phyloP scores from a whole-genome alignment of 2,888 invertebrate genomes.

The Stenodera caucasica region DNA sequence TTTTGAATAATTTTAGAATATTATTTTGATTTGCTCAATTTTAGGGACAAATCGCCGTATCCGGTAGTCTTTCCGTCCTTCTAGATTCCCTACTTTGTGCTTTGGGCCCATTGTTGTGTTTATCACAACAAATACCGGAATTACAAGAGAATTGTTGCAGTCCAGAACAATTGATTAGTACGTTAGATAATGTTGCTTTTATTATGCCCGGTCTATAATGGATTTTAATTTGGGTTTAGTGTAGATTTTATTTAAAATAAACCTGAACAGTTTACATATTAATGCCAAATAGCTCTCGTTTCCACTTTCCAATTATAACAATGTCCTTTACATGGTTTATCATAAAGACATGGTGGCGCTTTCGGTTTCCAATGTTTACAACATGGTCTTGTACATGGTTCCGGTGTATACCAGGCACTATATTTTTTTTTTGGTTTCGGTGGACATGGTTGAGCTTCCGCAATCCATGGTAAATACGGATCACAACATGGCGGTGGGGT shows the following conservation, averaged over 20 bases:
- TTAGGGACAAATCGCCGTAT: constrained; percentile 92
- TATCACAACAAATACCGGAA: constrained; percentile 82
- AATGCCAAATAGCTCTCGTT: constrained; percentile 25
- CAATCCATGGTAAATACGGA: constrained; percentile 51
- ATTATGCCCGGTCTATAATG: constrained; percentile 81
- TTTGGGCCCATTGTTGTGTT: constrained; percentile 82
- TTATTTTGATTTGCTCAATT: constrained; percentile 32
- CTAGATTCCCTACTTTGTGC: constrained; percentile 92
- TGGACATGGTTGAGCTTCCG: constrained; percentile 48
- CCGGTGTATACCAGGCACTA: constrained; percentile 37
- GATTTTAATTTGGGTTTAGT: not conserved
- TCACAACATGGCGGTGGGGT: constrained; percentile 47
- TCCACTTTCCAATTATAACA: constrained; percentile 51
- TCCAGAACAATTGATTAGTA: constrained; percentile 59
- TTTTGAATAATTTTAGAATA: not conserved
- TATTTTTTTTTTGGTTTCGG: constrained; percentile 45
- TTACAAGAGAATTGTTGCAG: constrained; percentile 67
- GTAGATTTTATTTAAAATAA: constrained; percentile 9
- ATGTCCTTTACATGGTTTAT: constrained; percentile 51
- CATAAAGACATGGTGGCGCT: constrained; percentile 49
- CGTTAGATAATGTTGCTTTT: constrained; percentile 92
- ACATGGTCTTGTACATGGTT: constrained; percentile 48
- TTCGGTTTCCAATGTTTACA: constrained; percentile 52
- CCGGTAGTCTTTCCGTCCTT: constrained; percentile 90
- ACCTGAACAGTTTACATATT: constrained; percentile 10